Conservation (phyloP, 2,797 vertebrate genomes). For the Schizothorax lantsangensis region DNA sequence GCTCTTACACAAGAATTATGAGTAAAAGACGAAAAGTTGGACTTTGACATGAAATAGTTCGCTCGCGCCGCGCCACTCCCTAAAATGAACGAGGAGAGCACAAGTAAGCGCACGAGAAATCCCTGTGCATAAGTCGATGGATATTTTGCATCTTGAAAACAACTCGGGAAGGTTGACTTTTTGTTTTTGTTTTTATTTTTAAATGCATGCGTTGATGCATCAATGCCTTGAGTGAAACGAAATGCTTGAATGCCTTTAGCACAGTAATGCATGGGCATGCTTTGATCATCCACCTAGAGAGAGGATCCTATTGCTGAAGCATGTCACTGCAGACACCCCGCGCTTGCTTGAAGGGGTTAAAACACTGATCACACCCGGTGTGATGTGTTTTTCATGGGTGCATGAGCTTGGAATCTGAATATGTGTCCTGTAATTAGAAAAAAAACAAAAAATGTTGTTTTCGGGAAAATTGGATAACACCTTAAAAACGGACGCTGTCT, state of each 20-base stretch:
- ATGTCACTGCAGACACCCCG: constrained; percentile 55
- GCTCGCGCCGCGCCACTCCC: constrained; percentile 66
- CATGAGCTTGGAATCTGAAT: constrained; percentile 55
- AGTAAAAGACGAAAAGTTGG: constrained; percentile 70
- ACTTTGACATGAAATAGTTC: constrained; percentile 59
- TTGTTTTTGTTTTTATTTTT: neutral
- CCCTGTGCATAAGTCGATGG: constrained; percentile 63
- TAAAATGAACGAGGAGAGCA: constrained; percentile 59
- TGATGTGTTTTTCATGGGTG: constrained; percentile 41
- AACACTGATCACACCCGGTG: constrained; percentile 44
- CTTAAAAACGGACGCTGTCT: constrained; percentile 3
- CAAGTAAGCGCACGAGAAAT: constrained; percentile 67
- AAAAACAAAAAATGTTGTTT: constrained; percentile 25
- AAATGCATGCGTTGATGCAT: constrained; percentile 69
- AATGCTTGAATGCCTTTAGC: constrained; percentile 46
- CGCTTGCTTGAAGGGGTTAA: constrained; percentile 48
- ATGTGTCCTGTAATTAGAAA: constrained; percentile 27
- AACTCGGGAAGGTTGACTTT: constrained; percentile 73
- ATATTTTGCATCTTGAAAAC: constrained; percentile 66
- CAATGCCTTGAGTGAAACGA: constrained; percentile 22
- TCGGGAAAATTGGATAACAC: constrained; percentile 36
- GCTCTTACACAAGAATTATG: constrained; percentile 72
- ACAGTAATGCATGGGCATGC: constrained; percentile 58
- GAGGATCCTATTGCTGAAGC: constrained; percentile 49
- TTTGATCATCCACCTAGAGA: constrained; percentile 45